A percentile compares a stretch with the other conserved stretches of the same genome.
Evolutionary conservation across 2,113 vertebrate genomes (phyloP).

Genomic region (mouse (Mus musculus)): GRCm39 chr1:25479501-25480000

Average conservation of each 20-base stretch:
- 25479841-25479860: neutral
- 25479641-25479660: neutral
- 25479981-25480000: neutral
- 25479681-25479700: constrained; percentile 21
- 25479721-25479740: neutral
- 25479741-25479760: neutral
- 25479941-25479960: neutral
- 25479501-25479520: neutral
- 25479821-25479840: neutral
- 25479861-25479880: neutral
- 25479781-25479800: neutral
- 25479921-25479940: neutral
- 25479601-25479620: constrained; percentile 14
- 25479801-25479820: neutral
- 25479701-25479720: neutral
- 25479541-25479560: neutral
- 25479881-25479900: neutral
- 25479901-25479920: neutral
- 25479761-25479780: neutral
- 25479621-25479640: constrained; percentile 15
- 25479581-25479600: neutral
- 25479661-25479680: neutral
- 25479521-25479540: constrained; percentile 26
- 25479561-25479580: neutral
- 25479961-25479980: neutral